Percentiles rank a stretch among this genome's conserved stretches.
These are phyloP conservation scores for Leistus spinibarbis DNA, from an alignment of 2,888 invertebrate genomes.

Conservation along the genomic window DNA sequence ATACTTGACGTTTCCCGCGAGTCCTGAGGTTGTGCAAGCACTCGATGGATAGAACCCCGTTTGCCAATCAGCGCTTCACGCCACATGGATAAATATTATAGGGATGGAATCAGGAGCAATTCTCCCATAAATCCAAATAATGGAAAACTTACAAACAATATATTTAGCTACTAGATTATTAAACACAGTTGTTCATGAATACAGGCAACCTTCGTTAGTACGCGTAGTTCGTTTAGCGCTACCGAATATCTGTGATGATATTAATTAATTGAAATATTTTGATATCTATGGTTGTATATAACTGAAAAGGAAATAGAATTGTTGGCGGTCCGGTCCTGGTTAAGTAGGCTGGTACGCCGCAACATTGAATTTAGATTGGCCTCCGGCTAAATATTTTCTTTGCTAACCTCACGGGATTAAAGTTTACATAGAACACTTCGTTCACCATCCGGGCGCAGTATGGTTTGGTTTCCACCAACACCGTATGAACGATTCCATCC, in stretches of 20 bases:
- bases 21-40: conserved; percentile 33
- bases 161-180: not conserved
- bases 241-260: too few species aligned
- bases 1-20: conserved; percentile 34
- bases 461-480: too few species aligned
- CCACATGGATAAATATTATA: not conserved
- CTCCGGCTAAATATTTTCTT: conserved; percentile 61
- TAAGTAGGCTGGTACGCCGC: conserved; percentile 5
- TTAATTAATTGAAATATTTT: not conserved
- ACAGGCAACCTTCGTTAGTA: not conserved
- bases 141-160: too few species aligned
- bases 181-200: not conserved
- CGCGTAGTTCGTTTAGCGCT: too few species aligned
- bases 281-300: not conserved
- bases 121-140: too few species aligned
- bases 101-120: not conserved
- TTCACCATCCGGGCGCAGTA: conserved; percentile 18
- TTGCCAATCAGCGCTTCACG: conserved; percentile 21
- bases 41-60: conserved; percentile 10
- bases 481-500: not conserved
- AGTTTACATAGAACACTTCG: conserved; percentile 52
- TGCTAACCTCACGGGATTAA: conserved; percentile 58
- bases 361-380: conserved; percentile 58
- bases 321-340: not conserved
- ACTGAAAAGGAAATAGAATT: not conserved